Evolutionary conservation across 2,113 vertebrate species (phyloP).

Genomic region (Antigone vipio): DNA sequence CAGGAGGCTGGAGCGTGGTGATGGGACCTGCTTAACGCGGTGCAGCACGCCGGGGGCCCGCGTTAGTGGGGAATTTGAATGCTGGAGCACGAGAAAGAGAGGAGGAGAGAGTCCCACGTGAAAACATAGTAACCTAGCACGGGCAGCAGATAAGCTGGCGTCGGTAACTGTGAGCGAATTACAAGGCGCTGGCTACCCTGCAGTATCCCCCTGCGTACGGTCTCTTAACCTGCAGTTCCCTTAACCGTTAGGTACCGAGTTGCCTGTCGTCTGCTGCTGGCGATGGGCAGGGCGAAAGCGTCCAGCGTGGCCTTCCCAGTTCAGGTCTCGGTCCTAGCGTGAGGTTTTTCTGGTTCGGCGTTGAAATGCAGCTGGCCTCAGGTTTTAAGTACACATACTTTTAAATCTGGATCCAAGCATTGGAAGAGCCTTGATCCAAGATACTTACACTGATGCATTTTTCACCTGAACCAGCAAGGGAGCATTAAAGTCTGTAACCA

Average conservation of each 20-base stretch:
- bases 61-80: rapidly evolving
- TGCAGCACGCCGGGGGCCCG: background rate
- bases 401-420: background rate
- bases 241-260: background rate
- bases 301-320: background rate
- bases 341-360: background rate
- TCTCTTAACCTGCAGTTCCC: background rate
- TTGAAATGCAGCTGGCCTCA: background rate
- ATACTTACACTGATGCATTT: background rate
- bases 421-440: background rate
- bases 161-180: background rate
- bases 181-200: background rate
- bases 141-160: background rate
- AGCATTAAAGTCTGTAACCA: background rate
- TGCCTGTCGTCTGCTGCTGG: background rate
- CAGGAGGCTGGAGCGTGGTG: background rate
- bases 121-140: background rate
- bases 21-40: background rate
- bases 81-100: background rate
- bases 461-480: background rate
- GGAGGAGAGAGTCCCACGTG: background rate
- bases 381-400: background rate
- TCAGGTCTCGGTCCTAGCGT: background rate
- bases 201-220: rapidly evolving
- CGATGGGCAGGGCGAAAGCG: background rate